These are phyloP conservation scores for Drosophila lacertosa DNA, from an alignment of 1,140 invertebrate genomes.

Conservation along the genomic window DNA sequence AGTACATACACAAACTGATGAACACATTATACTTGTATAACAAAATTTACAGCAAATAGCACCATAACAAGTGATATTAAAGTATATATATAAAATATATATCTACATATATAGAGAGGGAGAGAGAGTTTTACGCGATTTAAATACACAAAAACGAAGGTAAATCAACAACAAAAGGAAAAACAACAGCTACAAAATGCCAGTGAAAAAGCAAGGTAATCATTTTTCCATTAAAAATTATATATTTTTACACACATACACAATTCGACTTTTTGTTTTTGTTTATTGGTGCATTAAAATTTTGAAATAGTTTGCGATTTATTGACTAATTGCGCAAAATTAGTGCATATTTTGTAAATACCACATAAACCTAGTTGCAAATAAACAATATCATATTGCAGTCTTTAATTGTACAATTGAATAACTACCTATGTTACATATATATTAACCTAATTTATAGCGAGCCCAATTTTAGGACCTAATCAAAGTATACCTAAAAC, in stretches of 20 bases:
- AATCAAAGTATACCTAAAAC: no score
- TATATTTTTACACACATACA: not conserved
- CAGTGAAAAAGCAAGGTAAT: constrained; percentile 78
- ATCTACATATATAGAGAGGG: not conserved
- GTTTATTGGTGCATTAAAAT: constrained; percentile 9
- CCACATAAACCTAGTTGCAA: not conserved
- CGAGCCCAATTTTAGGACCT: no score
- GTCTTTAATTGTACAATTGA: no score
- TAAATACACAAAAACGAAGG: constrained; percentile 23
- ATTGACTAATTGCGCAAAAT: constrained; percentile 12
- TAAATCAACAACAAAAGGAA: constrained; percentile 32
- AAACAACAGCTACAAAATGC: constrained; percentile 64
- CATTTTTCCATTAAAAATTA: constrained; percentile 15
- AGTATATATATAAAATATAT: not conserved
- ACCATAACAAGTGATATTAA: constrained; percentile 32
- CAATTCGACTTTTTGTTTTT: not conserved
- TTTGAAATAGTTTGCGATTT: constrained; percentile 7
- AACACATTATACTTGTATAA: constrained; percentile 6
- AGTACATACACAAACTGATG: not conserved
- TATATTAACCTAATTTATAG: no score
- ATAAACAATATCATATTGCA: not conserved
- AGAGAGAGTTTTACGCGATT: constrained; percentile 38
- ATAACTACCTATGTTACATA: not conserved
- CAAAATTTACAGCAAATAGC: constrained; percentile 12
- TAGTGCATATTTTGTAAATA: constrained; percentile 5